Evolutionary conservation across 2,113 vertebrate species (phyloP).

Genomic region (Paradisaea rubra): DNA sequence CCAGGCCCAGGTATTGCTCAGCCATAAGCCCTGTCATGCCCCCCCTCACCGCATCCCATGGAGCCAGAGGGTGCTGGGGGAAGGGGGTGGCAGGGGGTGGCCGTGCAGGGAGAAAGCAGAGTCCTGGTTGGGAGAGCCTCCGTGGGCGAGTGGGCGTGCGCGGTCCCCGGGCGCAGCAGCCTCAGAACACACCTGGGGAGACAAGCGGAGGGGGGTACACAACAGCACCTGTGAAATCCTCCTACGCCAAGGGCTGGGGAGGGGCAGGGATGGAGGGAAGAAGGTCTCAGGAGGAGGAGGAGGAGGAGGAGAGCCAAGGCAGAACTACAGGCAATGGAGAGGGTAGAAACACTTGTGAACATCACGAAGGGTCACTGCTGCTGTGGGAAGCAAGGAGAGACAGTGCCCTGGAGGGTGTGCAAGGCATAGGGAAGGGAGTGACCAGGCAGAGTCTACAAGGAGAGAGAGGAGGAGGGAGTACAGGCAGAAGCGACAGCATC

Average conservation of each 20-base stretch:
- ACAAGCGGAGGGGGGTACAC: conserved; percentile 55
- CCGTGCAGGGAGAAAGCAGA: conserved; percentile 56
- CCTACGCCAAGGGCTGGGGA: neutral
- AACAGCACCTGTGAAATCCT: conserved; percentile 42
- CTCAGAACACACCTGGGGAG: conserved; percentile 73
- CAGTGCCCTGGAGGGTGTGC: neutral
- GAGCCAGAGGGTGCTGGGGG: conserved; percentile 7
- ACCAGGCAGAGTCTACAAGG: neutral
- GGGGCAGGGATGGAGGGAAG: neutral
- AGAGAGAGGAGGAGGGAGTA: neutral
- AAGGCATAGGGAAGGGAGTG: neutral
- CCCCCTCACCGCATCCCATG: neutral
- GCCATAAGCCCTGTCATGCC: neutral
- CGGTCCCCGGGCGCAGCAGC: conserved; percentile 46
- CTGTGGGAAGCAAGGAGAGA: neutral
- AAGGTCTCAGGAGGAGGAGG: neutral
- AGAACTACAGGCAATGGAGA: neutral
- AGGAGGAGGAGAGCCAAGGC: neutral
- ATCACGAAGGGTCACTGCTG: neutral
- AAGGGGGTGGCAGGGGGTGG: conserved; percentile 34
- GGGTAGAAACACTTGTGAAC: neutral
- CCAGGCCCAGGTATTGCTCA: neutral
- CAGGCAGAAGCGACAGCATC: neutral
- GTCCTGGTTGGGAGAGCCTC: conserved; percentile 54
- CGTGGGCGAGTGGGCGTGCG: conserved; percentile 29